Evolutionary conservation across 1,140 invertebrate genomes (phyloP), one percentile per base, ranked within the genome.

Genomic region (Orius laevigatus): DNA sequence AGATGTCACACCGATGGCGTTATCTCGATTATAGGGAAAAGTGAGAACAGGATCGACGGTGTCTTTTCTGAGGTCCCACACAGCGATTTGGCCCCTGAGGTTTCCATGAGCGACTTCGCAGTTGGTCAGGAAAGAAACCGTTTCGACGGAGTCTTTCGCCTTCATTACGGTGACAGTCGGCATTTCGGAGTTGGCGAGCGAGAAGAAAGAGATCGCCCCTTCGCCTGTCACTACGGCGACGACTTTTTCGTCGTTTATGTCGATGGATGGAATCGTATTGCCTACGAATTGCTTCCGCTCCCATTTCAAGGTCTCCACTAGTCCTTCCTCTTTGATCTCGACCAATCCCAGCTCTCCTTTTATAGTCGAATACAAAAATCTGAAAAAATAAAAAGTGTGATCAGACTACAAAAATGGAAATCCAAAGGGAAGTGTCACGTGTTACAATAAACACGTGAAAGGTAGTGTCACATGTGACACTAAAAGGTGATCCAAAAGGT

Each of bases 1-100:
- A 5, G 15, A 34, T 6, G 48, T 49, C 1, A 49, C 25, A 16
- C 48, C 48, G 14, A 49, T 19, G 4, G 48, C 12, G 5, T 18
- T 25, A 12, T 49, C 48, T 10, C 18, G 14, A 14, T 49, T 42
- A 25, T 42, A 49, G 2, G 48, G 48, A 12, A 49, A 49, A 15
- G 12, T 31, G n/a, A 41, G 31, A 2, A 39, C 38, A 6, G 48
- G 48, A 15, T 38, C 19, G n/a, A 33, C 33, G 9, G 41, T 11
- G 20, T 40, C 32, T 49, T 41, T 39, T 11, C 48, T 35, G n/a
- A 49, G 31, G 12, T 49, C 48, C 48, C 48, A 49, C 2, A 49
- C 10, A 12, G 36, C 31, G 20, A 49, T 42, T 42, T 49, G 48
- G 31, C 48, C 48, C 31, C 48, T 38, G 10, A 49, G 39, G 33